Conservation (phyloP, 2,113 vertebrate genomes). For the Pterocles orientalis region DNA sequence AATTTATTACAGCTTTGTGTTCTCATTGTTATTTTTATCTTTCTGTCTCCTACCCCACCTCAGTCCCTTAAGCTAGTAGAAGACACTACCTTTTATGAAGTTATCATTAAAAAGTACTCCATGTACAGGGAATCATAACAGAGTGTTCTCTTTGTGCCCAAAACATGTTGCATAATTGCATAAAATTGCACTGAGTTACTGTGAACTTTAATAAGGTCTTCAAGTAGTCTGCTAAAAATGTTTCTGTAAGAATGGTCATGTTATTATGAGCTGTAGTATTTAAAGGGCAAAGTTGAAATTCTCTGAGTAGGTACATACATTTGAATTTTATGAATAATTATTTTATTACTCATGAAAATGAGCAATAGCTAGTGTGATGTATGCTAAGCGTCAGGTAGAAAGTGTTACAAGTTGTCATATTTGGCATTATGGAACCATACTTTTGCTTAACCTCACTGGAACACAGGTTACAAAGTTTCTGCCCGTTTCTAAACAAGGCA, state of each 20-base stretch:
- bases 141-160: neutral
- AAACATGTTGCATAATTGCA: neutral
- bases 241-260: neutral
- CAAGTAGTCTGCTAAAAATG: neutral
- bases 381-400: neutral
- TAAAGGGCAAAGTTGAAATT: neutral
- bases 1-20: slow-evolving; percentile 36
- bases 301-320: neutral
- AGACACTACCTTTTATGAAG: neutral
- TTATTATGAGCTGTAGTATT: neutral
- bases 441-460: neutral
- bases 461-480: neutral
- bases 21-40: slow-evolving; percentile 38
- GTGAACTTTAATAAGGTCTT: neutral
- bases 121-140: neutral
- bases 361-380: neutral
- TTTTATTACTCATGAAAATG: neutral
- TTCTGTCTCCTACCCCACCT: neutral
- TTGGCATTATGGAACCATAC: neutral
- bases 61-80: slow-evolving; percentile 1
- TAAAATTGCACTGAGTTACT: neutral
- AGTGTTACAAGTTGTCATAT: neutral
- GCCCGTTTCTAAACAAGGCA: neutral
- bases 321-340: neutral
- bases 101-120: neutral